A percentile compares a stretch with the other conserved stretches of the same genome.
Conservation (phyloP, 2,888 invertebrate species). For the Keiferia lycopersicella region DNA sequence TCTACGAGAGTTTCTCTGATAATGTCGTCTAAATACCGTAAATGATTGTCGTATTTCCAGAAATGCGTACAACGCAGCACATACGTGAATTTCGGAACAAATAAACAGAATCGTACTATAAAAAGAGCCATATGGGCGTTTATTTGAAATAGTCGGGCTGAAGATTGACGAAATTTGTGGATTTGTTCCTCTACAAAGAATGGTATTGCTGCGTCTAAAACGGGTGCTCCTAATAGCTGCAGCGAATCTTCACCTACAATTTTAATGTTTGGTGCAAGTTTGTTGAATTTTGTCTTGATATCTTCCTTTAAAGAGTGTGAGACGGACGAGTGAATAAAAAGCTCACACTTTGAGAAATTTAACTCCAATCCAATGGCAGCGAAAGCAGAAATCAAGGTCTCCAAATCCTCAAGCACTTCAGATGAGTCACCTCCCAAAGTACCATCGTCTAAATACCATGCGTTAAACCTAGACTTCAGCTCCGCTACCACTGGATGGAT, state of each 20-base stretch:
- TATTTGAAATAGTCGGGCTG: not conserved
- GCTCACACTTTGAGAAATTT: slow-evolving; percentile 13
- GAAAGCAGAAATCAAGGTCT: not conserved
- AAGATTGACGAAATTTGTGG: not conserved
- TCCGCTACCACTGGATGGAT: slow-evolving; percentile 1
- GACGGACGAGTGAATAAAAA: not conserved
- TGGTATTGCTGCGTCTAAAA: slow-evolving; percentile 11
- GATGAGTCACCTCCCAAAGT: not conserved
- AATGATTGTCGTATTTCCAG: not conserved
- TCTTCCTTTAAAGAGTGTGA: too few relatives aligned
- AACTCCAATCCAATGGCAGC: not conserved
- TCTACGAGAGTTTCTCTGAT: not conserved
- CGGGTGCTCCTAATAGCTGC: slow-evolving; percentile 8
- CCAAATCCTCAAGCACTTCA: not conserved
- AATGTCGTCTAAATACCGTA: not conserved
- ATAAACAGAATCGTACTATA: slow-evolving; percentile 12
- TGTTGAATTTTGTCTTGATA: not conserved
- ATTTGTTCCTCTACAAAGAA: slow-evolving; percentile 7
- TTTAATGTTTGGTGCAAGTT: slow-evolving; percentile 7
- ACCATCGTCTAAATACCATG: slow-evolving; percentile 13
- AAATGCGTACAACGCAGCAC: not conserved
- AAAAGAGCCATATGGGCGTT: slow-evolving; percentile 4
- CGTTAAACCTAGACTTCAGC: not conserved
- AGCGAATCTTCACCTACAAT: not conserved
- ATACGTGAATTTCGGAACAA: not conserved